Evolutionary conservation across 2,888 invertebrate species (phyloP), one percentile per base, ranked within the genome.

Genomic region (Pseudococcus longispinus): DNA sequence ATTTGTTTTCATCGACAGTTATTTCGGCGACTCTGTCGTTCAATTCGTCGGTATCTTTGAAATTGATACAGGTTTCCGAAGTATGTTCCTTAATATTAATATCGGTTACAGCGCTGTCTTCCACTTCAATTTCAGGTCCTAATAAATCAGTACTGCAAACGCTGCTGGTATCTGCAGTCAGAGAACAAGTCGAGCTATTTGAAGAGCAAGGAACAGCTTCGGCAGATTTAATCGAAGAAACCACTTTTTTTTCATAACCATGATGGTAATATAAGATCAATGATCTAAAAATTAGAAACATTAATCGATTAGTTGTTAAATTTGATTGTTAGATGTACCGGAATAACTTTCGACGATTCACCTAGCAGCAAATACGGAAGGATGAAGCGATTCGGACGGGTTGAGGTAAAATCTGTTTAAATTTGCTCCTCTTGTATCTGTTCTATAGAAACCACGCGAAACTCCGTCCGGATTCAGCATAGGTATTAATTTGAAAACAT

Each of bases 381-480:
- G 97, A 91, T 97, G 96, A 32, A 94, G 92, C 0, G 91, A 90
- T 65, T 94, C 91, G 70, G 94, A 94, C 0, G 97, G 97, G 90
- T 94, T 94, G 88, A 96, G 91, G 91, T 97, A 97, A 77, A 97
- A 94, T 89, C 97, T 92, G 91, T 97, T 97, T 32, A 97, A 91
- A 91, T 97, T 97, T 32, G 96, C 95, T 6, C 97, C 97, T 86
- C 95, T 92, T 0, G 95, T 95, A 91, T 97, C 97, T 3, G 97
- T 96, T 87, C 96, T 92, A 90, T 96, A 96, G 90, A 96, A 96
- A 0, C 97, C 97, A 87, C 94, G 92, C 11, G 94, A 94, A 1
- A 97, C 97, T 1, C 97, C 97, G 90, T 97, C 97, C 0, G 97
- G 97, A 92, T 97, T 97, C 88, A 97, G 91, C 92, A 97, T 95